These are phyloP conservation scores for Proisotoma minuta DNA, from an alignment of 2,888 invertebrate species.

Conservation along the genomic window DNA sequence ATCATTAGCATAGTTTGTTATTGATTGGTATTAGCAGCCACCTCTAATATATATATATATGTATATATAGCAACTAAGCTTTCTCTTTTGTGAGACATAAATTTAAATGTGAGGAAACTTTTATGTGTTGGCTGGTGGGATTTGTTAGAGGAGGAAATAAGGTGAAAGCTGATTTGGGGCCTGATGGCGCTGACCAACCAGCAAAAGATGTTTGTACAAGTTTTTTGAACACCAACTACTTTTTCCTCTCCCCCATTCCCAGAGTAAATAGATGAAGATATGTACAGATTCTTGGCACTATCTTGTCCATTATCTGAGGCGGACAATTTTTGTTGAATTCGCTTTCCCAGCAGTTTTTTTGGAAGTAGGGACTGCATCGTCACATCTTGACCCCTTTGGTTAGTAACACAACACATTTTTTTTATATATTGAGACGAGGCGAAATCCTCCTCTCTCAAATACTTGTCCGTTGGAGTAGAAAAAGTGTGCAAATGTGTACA, in stretches of 20 bases:
- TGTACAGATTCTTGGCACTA: conserved; percentile 17
- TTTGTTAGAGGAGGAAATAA: neutral
- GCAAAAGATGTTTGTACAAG: neutral
- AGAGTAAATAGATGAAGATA: conserved; percentile 16
- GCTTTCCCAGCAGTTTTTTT: neutral
- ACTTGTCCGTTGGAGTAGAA: no score
- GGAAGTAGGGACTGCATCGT: neutral
- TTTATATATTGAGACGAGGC: neutral
- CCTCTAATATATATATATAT: no score
- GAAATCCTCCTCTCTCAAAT: no score
- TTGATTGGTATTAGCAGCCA: no score
- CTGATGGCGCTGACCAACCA: neutral
- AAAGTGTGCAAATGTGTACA: conserved; percentile 4
- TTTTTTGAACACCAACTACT: neutral
- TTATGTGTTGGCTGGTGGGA: neutral
- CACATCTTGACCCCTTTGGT: conserved; percentile 10
- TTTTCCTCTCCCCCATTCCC: no score
- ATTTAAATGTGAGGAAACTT: neutral
- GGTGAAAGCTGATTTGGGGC: neutral
- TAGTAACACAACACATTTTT: conserved; percentile 7
- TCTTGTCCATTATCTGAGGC: conserved; percentile 16
- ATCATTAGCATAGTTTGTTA: no score
- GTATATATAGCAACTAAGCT: no score
- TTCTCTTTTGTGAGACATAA: no score
- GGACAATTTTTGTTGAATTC: conserved; percentile 12